phyloP scores from a whole-genome alignment of 2,113 vertebrate genomes.

The Cromileptes altivelis region DNA sequence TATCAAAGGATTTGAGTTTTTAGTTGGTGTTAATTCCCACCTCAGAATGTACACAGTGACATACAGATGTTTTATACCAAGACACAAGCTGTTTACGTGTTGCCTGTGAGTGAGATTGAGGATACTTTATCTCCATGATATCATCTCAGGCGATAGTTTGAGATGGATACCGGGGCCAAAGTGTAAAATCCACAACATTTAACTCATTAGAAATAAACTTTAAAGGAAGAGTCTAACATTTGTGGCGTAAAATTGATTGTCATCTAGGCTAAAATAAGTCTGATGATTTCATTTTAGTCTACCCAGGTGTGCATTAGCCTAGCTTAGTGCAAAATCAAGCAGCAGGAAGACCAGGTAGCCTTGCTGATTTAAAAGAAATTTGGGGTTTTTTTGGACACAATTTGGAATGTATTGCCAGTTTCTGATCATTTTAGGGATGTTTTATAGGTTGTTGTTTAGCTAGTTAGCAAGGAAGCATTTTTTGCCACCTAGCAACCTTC shows the following conservation, averaged over 20 bases:
- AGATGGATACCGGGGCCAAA: neutral
- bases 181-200: conserved; percentile 7
- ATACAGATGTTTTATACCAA: neutral
- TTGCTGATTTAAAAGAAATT: no score
- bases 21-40: neutral
- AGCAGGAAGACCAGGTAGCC: no score
- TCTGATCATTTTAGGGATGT: no score
- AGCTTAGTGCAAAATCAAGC: neutral
- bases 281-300: no score
- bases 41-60: neutral
- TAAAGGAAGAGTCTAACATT: neutral
- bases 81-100: neutral
- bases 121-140: conserved; percentile 5
- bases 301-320: neutral
- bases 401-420: no score
- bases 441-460: no score
- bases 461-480: no score
- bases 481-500: no score
- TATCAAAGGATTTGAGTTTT: neutral
- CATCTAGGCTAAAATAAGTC: neutral
- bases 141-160: neutral
- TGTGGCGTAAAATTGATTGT: neutral
- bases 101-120: neutral
- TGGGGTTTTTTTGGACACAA: no score
- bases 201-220: neutral